Evolutionary conservation across 2,797 vertebrate genomes (phyloP).

Genomic region (Mus spretus): DNA sequence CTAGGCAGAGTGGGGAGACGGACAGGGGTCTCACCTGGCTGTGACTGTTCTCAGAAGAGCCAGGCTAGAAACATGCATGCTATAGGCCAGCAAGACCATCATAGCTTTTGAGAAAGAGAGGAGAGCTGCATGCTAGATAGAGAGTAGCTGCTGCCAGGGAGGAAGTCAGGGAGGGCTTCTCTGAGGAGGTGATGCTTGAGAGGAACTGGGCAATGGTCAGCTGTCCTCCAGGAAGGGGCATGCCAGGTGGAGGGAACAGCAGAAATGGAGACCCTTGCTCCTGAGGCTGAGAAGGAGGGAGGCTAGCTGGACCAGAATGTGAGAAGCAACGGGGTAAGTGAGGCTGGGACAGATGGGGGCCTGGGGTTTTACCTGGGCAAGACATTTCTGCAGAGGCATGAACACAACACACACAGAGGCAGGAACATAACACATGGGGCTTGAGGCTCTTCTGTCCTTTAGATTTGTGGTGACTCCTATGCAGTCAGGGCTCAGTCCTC

Average conservation of each 20-base stretch:
- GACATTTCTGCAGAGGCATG: background rate
- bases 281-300: background rate
- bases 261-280: background rate
- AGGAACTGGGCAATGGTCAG: background rate
- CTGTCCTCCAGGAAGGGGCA: background rate
- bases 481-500: background rate
- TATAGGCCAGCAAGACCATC: background rate
- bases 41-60: background rate
- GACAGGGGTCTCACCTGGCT: background rate
- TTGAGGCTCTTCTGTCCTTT: background rate
- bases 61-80: background rate
- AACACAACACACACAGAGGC: too few species aligned
- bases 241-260: background rate
- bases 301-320: background rate
- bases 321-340: background rate
- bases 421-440: too few species aligned
- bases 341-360: background rate
- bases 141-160: background rate
- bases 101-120: background rate
- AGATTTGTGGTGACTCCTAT: background rate
- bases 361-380: background rate
- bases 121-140: background rate
- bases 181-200: background rate
- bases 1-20: background rate
- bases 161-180: conserved; percentile 20